phyloP scores from a whole-genome alignment of 2,113 vertebrate species.

The Notarius quadriscutis region DNA sequence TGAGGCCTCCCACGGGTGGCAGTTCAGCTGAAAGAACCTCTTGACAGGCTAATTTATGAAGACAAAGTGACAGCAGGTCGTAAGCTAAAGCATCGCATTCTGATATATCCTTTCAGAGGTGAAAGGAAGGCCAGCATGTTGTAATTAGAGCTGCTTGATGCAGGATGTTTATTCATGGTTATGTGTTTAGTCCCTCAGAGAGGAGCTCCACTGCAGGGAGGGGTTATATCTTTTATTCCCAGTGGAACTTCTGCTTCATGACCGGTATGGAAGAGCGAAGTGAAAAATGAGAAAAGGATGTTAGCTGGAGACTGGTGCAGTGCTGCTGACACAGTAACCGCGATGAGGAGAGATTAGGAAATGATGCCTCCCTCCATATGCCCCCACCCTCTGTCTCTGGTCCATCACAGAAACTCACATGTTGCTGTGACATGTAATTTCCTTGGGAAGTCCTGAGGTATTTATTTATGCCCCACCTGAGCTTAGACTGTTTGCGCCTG shows the following conservation, averaged over 20 bases:
- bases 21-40: neutral
- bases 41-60: slow-evolving; percentile 36
- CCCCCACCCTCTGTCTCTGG: slow-evolving; percentile 35
- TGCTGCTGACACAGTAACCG: slow-evolving; percentile 65
- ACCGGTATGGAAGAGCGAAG: slow-evolving; percentile 25
- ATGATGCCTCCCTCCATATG: neutral
- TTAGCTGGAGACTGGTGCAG: slow-evolving; percentile 70
- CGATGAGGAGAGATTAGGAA: slow-evolving; percentile 64
- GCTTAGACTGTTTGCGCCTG: slow-evolving; percentile 23
- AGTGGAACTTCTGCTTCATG: slow-evolving; percentile 16
- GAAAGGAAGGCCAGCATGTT: slow-evolving; percentile 51
- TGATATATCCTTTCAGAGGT: slow-evolving; percentile 8
- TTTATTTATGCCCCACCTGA: slow-evolving; percentile 51
- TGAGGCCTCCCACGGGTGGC: neutral
- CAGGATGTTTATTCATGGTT: slow-evolving; percentile 68
- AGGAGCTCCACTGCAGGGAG: neutral
- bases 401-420: slow-evolving; percentile 65
- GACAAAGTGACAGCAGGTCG: slow-evolving; percentile 26
- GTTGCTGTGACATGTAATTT: slow-evolving; percentile 61
- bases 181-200: slow-evolving; percentile 58
- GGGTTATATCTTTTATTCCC: slow-evolving; percentile 24
- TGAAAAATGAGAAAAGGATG: slow-evolving; percentile 63
- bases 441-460: slow-evolving; percentile 59
- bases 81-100: slow-evolving; percentile 24
- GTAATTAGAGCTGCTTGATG: slow-evolving; percentile 47